Conservation (phyloP, 1,140 invertebrate species). For the Bicyclus anynana region DNA sequence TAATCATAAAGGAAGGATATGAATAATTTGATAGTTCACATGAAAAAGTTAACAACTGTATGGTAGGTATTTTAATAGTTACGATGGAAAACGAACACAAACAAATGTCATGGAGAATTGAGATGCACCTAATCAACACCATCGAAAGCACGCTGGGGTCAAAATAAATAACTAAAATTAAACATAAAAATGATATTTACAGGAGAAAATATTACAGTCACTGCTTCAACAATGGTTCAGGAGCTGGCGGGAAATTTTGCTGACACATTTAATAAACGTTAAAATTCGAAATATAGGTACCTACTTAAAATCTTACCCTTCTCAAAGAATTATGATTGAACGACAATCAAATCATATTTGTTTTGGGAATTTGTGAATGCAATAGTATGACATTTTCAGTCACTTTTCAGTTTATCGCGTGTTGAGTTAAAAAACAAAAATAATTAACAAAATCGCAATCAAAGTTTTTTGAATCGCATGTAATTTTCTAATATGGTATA, state of each 20-base stretch:
- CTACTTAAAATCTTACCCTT: too few relatives aligned
- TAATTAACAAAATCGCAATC: too few relatives aligned
- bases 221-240: constrained; percentile 1
- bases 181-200: constrained; percentile 58
- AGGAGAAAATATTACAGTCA: constrained; percentile 34
- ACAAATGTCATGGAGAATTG: constrained; percentile 57
- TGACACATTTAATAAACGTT: not conserved
- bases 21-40: not conserved
- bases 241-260: not conserved
- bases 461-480: too few relatives aligned
- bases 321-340: too few relatives aligned
- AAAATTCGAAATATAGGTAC: too few relatives aligned
- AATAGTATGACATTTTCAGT: too few relatives aligned
- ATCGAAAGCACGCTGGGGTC: constrained; percentile 46
- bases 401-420: too few relatives aligned
- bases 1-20: too few relatives aligned
- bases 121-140: constrained; percentile 17
- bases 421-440: too few relatives aligned
- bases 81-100: not conserved
- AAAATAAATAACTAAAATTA: constrained; percentile 66
- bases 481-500: too few relatives aligned
- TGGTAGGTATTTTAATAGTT: not conserved
- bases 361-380: too few relatives aligned
- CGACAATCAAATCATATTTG: too few relatives aligned
- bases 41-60: not conserved